Evolutionary conservation across 2,113 vertebrate genomes (phyloP).

Genomic region (Seriola dumerili): DNA sequence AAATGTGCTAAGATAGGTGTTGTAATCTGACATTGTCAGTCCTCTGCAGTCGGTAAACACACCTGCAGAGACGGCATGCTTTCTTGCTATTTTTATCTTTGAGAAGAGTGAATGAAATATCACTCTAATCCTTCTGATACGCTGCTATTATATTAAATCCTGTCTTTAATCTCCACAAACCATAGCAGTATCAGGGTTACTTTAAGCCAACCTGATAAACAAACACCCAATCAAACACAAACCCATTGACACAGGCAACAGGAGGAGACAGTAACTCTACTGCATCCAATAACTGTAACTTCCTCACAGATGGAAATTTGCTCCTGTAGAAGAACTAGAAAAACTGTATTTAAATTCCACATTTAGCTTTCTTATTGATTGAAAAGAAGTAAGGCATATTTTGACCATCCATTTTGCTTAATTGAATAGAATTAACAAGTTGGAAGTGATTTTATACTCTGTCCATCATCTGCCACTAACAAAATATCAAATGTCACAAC

Average conservation of each 20-base stretch:
- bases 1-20: background rate
- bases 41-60: slow-evolving; percentile 12
- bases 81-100: slow-evolving; percentile 21
- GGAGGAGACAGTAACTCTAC: background rate
- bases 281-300: background rate
- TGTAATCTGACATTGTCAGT: background rate
- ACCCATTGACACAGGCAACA: slow-evolving; percentile 8
- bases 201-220: slow-evolving; percentile 28
- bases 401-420: no score
- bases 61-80: background rate
- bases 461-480: no score
- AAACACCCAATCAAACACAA: slow-evolving; percentile 23
- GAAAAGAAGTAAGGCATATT: no score
- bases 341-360: background rate
- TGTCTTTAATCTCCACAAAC: slow-evolving; percentile 45
- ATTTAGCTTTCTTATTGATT: no score
- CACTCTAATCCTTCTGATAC: slow-evolving; percentile 27
- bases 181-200: slow-evolving; percentile 7
- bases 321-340: no score
- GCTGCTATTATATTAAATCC: slow-evolving; percentile 2
- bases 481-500: background rate
- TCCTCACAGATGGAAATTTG: background rate
- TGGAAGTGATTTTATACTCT: no score
- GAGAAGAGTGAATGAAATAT: slow-evolving; percentile 20
- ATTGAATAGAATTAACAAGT: no score